phyloP scores from a whole-genome alignment of 92 coral and sea anemone genomes.

The Scolanthus callimorphus region DNA sequence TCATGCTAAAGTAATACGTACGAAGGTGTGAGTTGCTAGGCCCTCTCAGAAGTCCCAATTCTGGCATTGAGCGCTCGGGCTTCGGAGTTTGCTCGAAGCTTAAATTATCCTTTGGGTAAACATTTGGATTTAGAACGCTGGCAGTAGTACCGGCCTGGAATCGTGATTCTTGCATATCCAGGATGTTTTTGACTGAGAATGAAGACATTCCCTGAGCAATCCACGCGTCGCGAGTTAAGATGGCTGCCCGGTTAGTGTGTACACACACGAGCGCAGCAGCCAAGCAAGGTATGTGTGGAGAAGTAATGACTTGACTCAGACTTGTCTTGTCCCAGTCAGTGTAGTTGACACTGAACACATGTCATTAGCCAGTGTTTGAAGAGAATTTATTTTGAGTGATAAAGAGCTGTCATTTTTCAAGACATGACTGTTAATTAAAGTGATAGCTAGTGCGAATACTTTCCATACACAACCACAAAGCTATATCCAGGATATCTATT shows the following conservation, averaged over 20 bases:
- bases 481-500: slow-evolving; percentile 60
- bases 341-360: slow-evolving; percentile 96
- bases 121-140: slow-evolving; percentile 58
- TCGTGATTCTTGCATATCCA: slow-evolving; percentile 82
- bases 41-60: slow-evolving; percentile 32
- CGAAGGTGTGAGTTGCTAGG: slow-evolving; percentile 22
- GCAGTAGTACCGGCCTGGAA: slow-evolving; percentile 62
- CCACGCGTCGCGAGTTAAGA: slow-evolving; percentile 65
- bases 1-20: slow-evolving; percentile 26
- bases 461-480: slow-evolving; percentile 86
- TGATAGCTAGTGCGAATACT: slow-evolving; percentile 85
- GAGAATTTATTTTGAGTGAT: slow-evolving; percentile 99
- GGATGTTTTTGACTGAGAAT: slow-evolving; percentile 93
- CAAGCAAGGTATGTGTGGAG: slow-evolving; percentile 84
- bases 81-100: slow-evolving; percentile 41
- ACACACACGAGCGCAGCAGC: slow-evolving; percentile 79
- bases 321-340: slow-evolving; percentile 90
- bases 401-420: slow-evolving; percentile 89
- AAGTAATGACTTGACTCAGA: slow-evolving; percentile 74
- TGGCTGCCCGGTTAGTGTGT: slow-evolving; percentile 83
- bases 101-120: slow-evolving; percentile 81
- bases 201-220: slow-evolving; percentile 80
- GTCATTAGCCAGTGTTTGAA: slow-evolving; percentile 95
- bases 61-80: slow-evolving; percentile 38
- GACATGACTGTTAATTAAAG: slow-evolving; percentile 94